These are phyloP conservation scores for Fistularia commersonii DNA, from an alignment of 2,797 vertebrate genomes.

Conservation along the genomic window DNA sequence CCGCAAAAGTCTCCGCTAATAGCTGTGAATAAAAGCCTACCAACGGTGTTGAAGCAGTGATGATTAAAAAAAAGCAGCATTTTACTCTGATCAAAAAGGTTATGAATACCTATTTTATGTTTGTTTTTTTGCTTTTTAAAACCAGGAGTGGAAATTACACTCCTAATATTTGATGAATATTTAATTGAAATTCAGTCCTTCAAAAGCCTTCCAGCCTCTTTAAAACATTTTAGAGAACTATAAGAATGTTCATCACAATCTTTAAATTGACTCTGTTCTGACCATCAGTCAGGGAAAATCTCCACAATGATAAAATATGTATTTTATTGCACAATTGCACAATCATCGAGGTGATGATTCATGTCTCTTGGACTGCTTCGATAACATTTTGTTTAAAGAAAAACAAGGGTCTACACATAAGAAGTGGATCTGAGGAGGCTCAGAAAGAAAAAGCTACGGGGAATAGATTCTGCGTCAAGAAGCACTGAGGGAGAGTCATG, in stretches of 20 bases:
- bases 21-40: slow-evolving; percentile 29
- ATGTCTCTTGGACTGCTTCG: neutral
- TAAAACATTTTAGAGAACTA: too few relatives aligned
- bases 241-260: too few relatives aligned
- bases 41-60: slow-evolving; percentile 20
- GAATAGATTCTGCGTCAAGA: slow-evolving; percentile 35
- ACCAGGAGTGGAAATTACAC: too few relatives aligned
- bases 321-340: too few relatives aligned
- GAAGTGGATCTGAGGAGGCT: slow-evolving; percentile 9
- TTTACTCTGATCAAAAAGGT: slow-evolving; percentile 6
- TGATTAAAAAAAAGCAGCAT: slow-evolving; percentile 27
- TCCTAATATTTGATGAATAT: too few relatives aligned
- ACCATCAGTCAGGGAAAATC: too few relatives aligned
- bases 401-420: slow-evolving; percentile 3
- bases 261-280: too few relatives aligned
- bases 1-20: slow-evolving; percentile 18
- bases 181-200: too few relatives aligned
- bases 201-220: too few relatives aligned
- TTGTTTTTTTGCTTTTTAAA: too few relatives aligned
- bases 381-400: neutral
- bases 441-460: slow-evolving; percentile 16
- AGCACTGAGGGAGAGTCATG: slow-evolving; percentile 32
- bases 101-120: neutral
- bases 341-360: too few relatives aligned
- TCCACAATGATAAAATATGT: too few relatives aligned